Conservation (phyloP, 1,140 invertebrate species). For the Hydropsyche tenuis region DNA sequence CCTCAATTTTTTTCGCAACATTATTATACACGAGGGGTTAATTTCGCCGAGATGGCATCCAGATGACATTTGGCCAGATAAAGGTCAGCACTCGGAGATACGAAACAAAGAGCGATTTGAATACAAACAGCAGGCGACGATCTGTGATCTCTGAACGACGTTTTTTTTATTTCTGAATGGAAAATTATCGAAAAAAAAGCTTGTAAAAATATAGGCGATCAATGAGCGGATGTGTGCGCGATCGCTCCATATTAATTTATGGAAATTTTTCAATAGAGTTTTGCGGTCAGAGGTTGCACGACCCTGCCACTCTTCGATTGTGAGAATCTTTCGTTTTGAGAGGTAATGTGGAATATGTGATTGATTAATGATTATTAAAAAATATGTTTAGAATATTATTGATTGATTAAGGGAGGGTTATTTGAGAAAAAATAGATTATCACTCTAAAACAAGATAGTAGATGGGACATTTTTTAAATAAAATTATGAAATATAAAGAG, state of each 20-base stretch:
- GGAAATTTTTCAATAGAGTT: conserved; percentile 29
- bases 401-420: too few relatives aligned
- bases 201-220: conserved; percentile 1
- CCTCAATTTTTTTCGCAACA: not conserved
- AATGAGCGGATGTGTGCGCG: conserved; percentile 32
- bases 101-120: not conserved
- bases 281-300: not conserved
- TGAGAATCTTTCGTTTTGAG: not conserved
- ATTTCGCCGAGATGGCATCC: conserved; percentile 13
- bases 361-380: too few relatives aligned
- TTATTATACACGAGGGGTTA: conserved; percentile 25
- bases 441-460: too few relatives aligned
- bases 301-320: conserved; percentile 14
- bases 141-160: too few relatives aligned
- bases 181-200: too few relatives aligned
- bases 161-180: too few relatives aligned
- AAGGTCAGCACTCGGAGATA: not conserved
- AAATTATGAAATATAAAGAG: too few relatives aligned
- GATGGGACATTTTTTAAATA: too few relatives aligned
- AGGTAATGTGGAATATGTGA: too few relatives aligned
- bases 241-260: conserved; percentile 34
- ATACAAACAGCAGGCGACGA: too few relatives aligned
- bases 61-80: conserved; percentile 22
- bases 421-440: too few relatives aligned
- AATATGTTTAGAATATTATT: too few relatives aligned